These are phyloP conservation scores for Polymixis lichenea DNA, from an alignment of 2,888 invertebrate species.

Conservation along the genomic window DNA sequence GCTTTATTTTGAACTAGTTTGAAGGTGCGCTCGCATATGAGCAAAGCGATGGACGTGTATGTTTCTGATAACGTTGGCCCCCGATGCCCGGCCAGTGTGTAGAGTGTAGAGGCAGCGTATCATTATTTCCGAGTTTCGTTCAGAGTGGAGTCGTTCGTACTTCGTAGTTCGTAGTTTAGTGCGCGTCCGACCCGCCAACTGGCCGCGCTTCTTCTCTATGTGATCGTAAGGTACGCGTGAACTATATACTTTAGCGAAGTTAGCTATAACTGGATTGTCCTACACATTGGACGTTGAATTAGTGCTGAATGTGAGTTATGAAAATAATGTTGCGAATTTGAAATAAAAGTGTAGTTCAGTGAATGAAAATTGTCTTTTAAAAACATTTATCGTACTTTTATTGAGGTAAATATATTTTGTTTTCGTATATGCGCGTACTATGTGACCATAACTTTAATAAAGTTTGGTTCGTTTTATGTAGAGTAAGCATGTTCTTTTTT, in stretches of 20 bases:
- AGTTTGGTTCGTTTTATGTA: not conserved
- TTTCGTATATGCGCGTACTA: not conserved
- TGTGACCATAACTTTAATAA: not conserved
- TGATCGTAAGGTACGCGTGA: conserved; percentile 32
- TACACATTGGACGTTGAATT: conserved; percentile 49
- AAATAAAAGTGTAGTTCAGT: conserved; percentile 56
- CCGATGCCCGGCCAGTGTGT: conserved; percentile 20
- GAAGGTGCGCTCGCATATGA: conserved; percentile 5
- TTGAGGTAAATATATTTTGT: conserved; percentile 58
- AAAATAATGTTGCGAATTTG: conserved; percentile 44
- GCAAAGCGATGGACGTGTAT: conserved; percentile 27
- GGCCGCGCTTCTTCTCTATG: conserved; percentile 42
- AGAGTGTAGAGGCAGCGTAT: conserved; percentile 33
- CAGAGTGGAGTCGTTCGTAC: conserved; percentile 12
- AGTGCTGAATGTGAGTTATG: conserved; percentile 40
- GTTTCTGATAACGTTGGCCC: conserved; percentile 11
- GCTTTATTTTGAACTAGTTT: conserved; percentile 11
- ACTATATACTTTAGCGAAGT: conserved; percentile 54
- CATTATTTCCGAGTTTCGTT: conserved; percentile 61
- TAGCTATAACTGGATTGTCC: conserved; percentile 55
- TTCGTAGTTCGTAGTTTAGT: conserved; percentile 67
- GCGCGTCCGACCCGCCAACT: conserved; percentile 58
- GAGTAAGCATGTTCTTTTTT: conserved; percentile 7
- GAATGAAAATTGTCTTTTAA: conserved; percentile 37
- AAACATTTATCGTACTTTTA: conserved; percentile 26